Evolutionary conservation across 2,888 invertebrate species (phyloP).

Genomic region (Aricia artaxerxes): DNA sequence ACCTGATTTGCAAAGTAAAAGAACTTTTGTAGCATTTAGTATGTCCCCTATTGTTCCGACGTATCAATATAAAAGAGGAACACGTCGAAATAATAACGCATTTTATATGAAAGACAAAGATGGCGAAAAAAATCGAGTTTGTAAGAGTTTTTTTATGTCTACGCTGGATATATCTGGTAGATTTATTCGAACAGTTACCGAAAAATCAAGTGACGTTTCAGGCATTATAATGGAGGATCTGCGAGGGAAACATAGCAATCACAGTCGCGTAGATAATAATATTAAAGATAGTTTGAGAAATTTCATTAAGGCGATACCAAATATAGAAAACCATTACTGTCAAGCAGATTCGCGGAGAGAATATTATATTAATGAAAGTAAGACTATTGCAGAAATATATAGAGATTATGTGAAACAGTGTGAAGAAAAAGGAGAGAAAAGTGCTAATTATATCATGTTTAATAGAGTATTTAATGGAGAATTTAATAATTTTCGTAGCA

Average conservation of each 20-base stretch:
- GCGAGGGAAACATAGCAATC: slow-evolving; percentile 46
- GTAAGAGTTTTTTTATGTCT: slow-evolving; percentile 18
- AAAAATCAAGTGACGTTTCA: slow-evolving; percentile 36
- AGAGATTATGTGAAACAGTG: slow-evolving; percentile 41
- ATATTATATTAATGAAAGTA: no score
- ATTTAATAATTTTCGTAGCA: no score
- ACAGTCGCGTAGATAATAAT: slow-evolving; percentile 29
- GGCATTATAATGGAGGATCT: slow-evolving; percentile 34
- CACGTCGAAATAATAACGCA: slow-evolving; percentile 28
- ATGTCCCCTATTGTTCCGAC: slow-evolving; percentile 34
- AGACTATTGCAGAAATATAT: slow-evolving; percentile 41
- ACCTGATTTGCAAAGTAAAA: slow-evolving; percentile 35
- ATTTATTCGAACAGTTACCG: slow-evolving; percentile 37
- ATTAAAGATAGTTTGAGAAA: slow-evolving; percentile 37
- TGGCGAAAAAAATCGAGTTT: no score
- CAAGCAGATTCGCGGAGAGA: no score
- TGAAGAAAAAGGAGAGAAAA: no score
- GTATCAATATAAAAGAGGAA: slow-evolving; percentile 37
- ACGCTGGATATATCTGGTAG: slow-evolving; percentile 35
- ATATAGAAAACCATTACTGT: no score
- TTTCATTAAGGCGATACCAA: slow-evolving; percentile 38
- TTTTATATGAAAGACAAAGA: no score
- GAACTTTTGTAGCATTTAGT: slow-evolving; percentile 35
- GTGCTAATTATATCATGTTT: no score
- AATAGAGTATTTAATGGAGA: no score